Evolutionary conservation across 2,888 invertebrate genomes (phyloP), one percentile per base, ranked within the genome.

Genomic region (Plusia festucae): DNA sequence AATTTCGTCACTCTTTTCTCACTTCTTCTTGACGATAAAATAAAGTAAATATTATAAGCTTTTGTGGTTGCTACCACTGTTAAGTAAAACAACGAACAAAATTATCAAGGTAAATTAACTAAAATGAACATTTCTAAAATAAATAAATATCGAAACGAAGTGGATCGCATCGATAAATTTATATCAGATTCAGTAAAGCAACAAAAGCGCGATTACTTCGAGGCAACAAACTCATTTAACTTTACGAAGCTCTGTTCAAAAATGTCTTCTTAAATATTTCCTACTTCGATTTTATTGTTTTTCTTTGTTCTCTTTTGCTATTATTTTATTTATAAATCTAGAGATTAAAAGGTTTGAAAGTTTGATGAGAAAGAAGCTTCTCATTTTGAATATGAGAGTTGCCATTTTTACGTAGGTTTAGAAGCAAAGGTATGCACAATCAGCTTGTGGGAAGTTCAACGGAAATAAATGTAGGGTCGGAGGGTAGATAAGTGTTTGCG

Each of bases 211-310:
- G 89, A 89, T 90, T 89, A 89, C 88, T 85, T 88, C 85, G 85
- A 89, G 89, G 86, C 90, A 91, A 90, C 90, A 92, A 93, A 93
- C 93, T 93, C 93, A 94, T 95, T 95, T 93, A 94, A 94, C 94
- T 94, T 94, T 90, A 88, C 90, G 90, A 88, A 88, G 85, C 87
- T 84, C 84, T 82, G 86, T 88, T 90, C 90, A 91, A 92, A 92
- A 91, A 92, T 90, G 84, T 83, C 86, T 83, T 85, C 85, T 85
- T 83, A 88, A 91, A 91, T 91, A 91, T 92, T 90, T 89, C 84
- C 85, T 88, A 85, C 83, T 91, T 92, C 90, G 90, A 93, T 93
- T 93, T 92, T 92, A 93, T 93, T 94, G 90, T 91, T 88, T n/a
- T 87, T 84, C 85, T 79, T 72, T 84, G 85, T 89, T 86, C 88